Percentiles rank a stretch among this genome's conserved stretches.
Evolutionary conservation across 2,113 vertebrate genomes (phyloP).

Genomic region (Cochlearius cochlearius): DNA sequence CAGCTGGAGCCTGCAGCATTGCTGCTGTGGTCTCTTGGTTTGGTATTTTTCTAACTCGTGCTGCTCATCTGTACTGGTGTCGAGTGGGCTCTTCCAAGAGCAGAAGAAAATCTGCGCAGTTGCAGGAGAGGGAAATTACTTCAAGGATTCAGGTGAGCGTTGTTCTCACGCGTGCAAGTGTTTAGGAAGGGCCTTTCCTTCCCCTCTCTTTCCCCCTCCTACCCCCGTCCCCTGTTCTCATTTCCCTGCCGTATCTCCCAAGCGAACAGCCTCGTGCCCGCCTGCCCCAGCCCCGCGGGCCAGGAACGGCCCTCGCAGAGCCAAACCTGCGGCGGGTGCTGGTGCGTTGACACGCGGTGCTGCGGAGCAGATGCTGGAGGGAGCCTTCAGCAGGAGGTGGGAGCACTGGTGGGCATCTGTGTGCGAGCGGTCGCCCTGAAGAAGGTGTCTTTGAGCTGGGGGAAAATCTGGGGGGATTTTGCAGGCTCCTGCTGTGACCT

Average conservation of each 20-base stretch:
- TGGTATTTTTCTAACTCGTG: not conserved
- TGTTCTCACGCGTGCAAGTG: not conserved
- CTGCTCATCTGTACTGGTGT: not conserved
- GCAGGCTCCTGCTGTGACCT: not conserved
- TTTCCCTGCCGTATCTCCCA: not conserved
- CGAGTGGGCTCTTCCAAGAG: not conserved
- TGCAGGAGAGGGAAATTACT: not conserved
- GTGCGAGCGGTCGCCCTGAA: not conserved
- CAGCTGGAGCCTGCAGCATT: not conserved
- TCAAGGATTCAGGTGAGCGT: not conserved
- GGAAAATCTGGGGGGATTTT: not conserved
- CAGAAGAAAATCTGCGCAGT: not conserved
- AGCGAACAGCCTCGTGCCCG: not conserved
- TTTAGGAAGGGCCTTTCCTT: not conserved
- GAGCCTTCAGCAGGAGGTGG: not conserved
- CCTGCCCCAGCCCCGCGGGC: too few relatives aligned
- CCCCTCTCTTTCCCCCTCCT: not conserved
- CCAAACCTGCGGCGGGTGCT: fast-evolving
- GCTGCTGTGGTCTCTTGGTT: not conserved
- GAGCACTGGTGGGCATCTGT: not conserved
- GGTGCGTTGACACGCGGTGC: not conserved
- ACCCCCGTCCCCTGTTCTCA: too few relatives aligned
- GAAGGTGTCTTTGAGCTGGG: not conserved
- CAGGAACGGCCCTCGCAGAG: not conserved
- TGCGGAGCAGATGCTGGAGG: not conserved